Conservation (phyloP, 2,113 vertebrate genomes). For the Parus major region DNA sequence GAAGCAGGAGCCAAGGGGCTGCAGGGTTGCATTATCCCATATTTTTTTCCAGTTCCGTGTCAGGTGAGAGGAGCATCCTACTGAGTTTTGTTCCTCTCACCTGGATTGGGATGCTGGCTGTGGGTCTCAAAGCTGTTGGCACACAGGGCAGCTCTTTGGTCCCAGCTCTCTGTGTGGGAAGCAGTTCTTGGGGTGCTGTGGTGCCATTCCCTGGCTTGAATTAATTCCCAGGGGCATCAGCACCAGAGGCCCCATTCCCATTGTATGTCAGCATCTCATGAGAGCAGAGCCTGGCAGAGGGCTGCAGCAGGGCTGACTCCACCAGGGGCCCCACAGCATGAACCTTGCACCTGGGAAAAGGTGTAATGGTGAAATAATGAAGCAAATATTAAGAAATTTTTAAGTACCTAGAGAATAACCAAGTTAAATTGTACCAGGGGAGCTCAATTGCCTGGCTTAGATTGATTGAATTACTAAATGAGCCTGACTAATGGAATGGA, state of each 20-base stretch:
- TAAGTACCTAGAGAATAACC: conserved; percentile 52
- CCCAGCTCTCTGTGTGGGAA: fast-evolving
- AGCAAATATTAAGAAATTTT: conserved; percentile 61
- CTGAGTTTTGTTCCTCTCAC: background rate
- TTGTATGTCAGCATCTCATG: fast-evolving
- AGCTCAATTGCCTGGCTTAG: conserved; percentile 61
- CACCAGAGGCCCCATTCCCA: background rate
- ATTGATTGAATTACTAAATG: conserved; percentile 75
- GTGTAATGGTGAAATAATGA: conserved; percentile 60
- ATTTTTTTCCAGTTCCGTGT: fast-evolving
- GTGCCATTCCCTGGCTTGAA: background rate
- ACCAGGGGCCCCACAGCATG: background rate
- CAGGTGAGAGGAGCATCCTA: background rate
- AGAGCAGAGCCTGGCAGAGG: background rate
- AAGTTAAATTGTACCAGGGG: conserved; percentile 60
- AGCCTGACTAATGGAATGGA: conserved; percentile 71
- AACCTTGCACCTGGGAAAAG: conserved; percentile 27
- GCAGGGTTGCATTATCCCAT: fast-evolving
- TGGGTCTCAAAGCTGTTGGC: background rate
- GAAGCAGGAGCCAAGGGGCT: background rate
- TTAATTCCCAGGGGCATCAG: background rate
- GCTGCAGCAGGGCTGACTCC: background rate
- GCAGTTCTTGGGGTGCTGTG: fast-evolving
- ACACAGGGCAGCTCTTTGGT: background rate
- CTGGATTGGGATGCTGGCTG: background rate